Conservation (phyloP, 1,140 invertebrate species). For the Lethrus apterus region DNA sequence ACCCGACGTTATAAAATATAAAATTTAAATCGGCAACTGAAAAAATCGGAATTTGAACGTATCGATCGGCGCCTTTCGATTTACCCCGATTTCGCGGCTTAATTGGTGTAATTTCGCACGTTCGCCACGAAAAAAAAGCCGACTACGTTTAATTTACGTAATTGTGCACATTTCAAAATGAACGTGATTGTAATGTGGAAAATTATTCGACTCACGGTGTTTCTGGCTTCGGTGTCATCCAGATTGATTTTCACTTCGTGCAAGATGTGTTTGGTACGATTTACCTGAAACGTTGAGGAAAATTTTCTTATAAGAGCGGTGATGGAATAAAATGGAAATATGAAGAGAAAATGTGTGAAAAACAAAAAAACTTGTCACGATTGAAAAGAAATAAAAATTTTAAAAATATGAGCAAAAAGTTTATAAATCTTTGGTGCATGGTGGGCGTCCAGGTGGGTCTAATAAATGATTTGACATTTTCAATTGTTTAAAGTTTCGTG, state of each 20-base stretch:
- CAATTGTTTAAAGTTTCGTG: too few relatives aligned
- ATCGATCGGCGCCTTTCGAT: not conserved
- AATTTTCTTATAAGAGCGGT: not conserved
- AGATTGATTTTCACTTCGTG: not conserved
- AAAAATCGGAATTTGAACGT: too few relatives aligned
- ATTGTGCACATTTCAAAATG: too few relatives aligned
- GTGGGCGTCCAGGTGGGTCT: too few relatives aligned
- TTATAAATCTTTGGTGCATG: too few relatives aligned
- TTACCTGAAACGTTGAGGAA: not conserved
- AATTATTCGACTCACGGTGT: not conserved
- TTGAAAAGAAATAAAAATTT: not conserved
- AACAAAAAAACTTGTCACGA: not conserved
- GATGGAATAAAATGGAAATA: not conserved
- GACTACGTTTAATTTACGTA: too few relatives aligned
- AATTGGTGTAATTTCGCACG: too few relatives aligned
- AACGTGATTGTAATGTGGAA: too few relatives aligned
- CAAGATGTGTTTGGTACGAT: constrained; percentile 1
- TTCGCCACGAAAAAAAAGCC: too few relatives aligned
- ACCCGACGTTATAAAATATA: too few relatives aligned
- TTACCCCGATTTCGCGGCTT: not conserved
- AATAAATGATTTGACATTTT: not conserved
- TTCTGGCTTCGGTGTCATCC: constrained; percentile 1
- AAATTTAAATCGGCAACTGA: too few relatives aligned
- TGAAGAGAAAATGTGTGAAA: not conserved
- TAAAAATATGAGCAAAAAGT: too few relatives aligned